Evolutionary conservation across 2,113 vertebrate genomes (phyloP).

Genomic region (Phoxinus phoxinus): DNA sequence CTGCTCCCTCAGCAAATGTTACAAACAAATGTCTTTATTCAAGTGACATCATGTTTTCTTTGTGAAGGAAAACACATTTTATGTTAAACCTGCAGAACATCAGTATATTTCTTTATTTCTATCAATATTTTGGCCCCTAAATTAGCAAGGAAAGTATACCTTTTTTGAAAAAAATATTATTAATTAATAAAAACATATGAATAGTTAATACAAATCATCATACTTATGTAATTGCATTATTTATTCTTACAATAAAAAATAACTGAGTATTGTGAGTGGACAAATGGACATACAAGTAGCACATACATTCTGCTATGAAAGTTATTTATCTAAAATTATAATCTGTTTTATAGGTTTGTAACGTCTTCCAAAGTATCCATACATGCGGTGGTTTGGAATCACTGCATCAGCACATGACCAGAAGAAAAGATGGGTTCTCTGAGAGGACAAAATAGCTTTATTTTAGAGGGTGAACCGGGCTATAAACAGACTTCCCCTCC

Average conservation of each 20-base stretch:
- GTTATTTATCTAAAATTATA: not conserved
- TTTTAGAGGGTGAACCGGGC: not conserved
- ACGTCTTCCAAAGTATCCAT: not conserved
- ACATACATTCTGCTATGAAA: not conserved
- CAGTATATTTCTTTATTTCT: not conserved
- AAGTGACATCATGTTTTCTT: not conserved
- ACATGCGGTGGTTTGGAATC: not conserved
- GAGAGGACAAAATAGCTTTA: not conserved
- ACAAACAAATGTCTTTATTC: not conserved
- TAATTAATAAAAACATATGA: not conserved
- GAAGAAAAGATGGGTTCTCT: slow-evolving; percentile 26
- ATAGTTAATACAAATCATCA: not conserved
- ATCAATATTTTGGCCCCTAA: not conserved
- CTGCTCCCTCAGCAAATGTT: not conserved
- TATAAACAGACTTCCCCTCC: slow-evolving; percentile 48
- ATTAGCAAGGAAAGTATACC: not conserved
- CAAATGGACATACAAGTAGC: not conserved
- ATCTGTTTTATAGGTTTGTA: not conserved
- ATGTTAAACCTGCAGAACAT: not conserved
- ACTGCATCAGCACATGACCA: slow-evolving; percentile 5
- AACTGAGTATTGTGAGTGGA: not conserved
- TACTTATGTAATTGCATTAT: not conserved
- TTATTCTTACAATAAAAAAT: not conserved
- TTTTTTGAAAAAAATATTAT: not conserved
- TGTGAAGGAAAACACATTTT: not conserved